Evolutionary conservation across 1,140 invertebrate genomes (phyloP).

Genomic region (Oedothorax gibbosus): DNA sequence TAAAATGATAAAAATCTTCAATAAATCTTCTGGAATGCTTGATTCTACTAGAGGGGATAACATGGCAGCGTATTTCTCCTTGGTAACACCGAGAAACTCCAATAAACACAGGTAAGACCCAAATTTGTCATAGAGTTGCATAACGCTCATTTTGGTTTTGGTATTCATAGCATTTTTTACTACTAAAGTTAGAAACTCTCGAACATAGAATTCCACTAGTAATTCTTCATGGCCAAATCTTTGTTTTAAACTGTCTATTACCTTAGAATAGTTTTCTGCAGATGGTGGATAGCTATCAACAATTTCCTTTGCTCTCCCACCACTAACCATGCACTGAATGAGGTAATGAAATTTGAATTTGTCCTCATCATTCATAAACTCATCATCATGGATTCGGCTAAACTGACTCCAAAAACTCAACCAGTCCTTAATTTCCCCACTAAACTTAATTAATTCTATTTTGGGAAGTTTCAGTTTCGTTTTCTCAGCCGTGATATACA

Average conservation of each 20-base stretch:
- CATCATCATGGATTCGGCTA: constrained; percentile 5
- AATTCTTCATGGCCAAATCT: constrained; percentile 61
- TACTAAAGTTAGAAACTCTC: constrained; percentile 41
- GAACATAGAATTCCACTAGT: constrained; percentile 57
- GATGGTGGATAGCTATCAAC: constrained; percentile 61
- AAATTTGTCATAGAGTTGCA: constrained; percentile 62
- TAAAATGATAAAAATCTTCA: too few relatives aligned
- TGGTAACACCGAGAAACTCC: constrained; percentile 64
- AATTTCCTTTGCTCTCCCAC: constrained; percentile 36
- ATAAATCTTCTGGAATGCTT: constrained; percentile 65
- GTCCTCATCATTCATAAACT: not conserved
- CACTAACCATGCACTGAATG: not conserved
- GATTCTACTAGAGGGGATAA: constrained; percentile 66
- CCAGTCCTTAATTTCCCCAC: not conserved
- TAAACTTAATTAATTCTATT: constrained; percentile 28
- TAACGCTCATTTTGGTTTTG: constrained; percentile 18
- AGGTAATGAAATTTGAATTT: constrained; percentile 46
- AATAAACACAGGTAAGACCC: constrained; percentile 64
- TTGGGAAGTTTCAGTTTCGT: constrained; percentile 12
- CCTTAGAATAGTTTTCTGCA: constrained; percentile 62
- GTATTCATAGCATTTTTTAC: constrained; percentile 12
- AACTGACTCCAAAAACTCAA: constrained; percentile 26
- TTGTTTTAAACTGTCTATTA: constrained; percentile 48
- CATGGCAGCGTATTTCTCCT: constrained; percentile 65
- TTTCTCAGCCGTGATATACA: not conserved